These are phyloP conservation scores for Pegoplata infirma DNA, from an alignment of 2,888 invertebrate species.

Conservation along the genomic window DNA sequence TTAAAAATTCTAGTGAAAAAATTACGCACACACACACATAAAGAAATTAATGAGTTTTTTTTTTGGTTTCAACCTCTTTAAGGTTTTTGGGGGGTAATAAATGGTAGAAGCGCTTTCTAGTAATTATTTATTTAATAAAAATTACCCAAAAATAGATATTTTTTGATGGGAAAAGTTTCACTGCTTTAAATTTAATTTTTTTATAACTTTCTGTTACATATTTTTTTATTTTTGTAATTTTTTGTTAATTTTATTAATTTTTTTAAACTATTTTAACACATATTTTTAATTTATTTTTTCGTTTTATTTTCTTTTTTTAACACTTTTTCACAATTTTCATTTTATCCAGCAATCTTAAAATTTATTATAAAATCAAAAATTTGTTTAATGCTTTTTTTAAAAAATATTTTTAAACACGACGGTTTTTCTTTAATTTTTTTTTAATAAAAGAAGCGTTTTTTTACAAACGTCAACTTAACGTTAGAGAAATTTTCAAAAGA, in stretches of 20 bases:
- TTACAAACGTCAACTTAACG: slow-evolving; percentile 23
- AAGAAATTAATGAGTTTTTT: background rate
- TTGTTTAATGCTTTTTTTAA: background rate
- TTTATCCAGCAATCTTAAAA: slow-evolving; percentile 1
- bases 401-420: slow-evolving; percentile 16
- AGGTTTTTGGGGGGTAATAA: no score
- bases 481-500: slow-evolving; percentile 64
- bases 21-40: background rate
- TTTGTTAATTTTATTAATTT: background rate
- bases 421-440: background rate
- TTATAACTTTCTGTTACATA: background rate
- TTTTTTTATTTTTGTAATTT: background rate
- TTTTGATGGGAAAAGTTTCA: background rate
- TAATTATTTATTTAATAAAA: background rate
- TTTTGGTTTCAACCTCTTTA: no score
- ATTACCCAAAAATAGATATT: background rate
- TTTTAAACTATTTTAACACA: background rate
- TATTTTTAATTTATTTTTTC: slow-evolving; percentile 12
- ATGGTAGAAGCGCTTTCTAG: background rate
- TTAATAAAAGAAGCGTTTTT: slow-evolving; percentile 24
- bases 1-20: background rate
- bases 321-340: background rate
- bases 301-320: background rate
- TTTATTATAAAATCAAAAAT: background rate
- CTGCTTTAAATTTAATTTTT: background rate